These are phyloP conservation scores for Solea senegalensis DNA, from an alignment of 2,113 vertebrate genomes.

Conservation along the genomic window DNA sequence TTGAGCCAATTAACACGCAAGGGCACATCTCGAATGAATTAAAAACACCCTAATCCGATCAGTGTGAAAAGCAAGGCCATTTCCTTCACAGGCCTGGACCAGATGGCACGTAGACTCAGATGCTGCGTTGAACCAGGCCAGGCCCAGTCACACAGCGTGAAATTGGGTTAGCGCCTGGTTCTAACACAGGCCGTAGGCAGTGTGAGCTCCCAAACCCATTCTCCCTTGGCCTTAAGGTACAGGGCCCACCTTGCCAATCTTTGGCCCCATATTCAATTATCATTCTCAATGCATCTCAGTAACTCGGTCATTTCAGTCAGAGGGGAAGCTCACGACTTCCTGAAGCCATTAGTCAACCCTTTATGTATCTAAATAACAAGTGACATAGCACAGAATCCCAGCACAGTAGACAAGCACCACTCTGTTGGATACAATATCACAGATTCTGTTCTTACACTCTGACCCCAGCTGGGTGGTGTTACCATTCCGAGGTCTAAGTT, in stretches of 20 bases:
- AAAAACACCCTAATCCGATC: conserved; percentile 85
- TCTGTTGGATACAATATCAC: conserved; percentile 59
- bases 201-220: conserved; percentile 68
- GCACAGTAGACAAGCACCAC: conserved; percentile 31
- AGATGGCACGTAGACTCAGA: conserved; percentile 81
- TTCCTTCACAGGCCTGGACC: conserved; percentile 80
- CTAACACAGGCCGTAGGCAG: conserved; percentile 75
- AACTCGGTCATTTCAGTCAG: conserved; percentile 61
- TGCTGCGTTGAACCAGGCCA: conserved; percentile 73
- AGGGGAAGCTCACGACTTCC: conserved; percentile 59
- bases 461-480: conserved; percentile 46
- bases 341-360: conserved; percentile 43
- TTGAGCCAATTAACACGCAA: conserved; percentile 86
- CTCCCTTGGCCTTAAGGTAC: conserved; percentile 72
- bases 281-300: conserved; percentile 63
- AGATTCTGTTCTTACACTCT: conserved; percentile 33
- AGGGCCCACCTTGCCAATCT: conserved; percentile 69
- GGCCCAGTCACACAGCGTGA: conserved; percentile 81
- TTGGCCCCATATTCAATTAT: conserved; percentile 77
- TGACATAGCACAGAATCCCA: conserved; percentile 38
- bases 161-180: conserved; percentile 84
- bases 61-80: conserved; percentile 82
- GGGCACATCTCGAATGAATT: conserved; percentile 85
- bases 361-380: conserved; percentile 38
- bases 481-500: conserved; percentile 46